These are phyloP conservation scores for Trimorus sp. DNA, from an alignment of 2,888 invertebrate species.

Conservation along the genomic window DNA sequence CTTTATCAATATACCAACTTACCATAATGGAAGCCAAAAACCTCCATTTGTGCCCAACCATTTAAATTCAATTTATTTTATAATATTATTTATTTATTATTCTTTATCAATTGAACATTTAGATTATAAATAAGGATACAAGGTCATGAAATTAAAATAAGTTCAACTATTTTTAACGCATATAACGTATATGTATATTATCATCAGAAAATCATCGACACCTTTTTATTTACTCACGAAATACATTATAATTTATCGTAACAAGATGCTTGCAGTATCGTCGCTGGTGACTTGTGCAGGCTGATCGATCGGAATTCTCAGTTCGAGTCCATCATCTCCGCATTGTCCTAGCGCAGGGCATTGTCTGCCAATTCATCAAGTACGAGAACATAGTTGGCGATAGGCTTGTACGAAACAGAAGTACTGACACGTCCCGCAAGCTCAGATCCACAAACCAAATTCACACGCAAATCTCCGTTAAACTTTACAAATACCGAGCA, in stretches of 20 bases:
- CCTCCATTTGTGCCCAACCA: no score
- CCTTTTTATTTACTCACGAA: constrained; percentile 45
- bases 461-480: constrained; percentile 16
- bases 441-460: constrained; percentile 12
- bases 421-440: constrained; percentile 9
- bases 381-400: constrained; percentile 22
- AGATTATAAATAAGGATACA: no score
- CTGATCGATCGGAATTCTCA: constrained; percentile 1
- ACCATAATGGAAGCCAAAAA: no score
- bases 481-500: constrained; percentile 35
- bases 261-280: constrained; percentile 37
- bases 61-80: no score
- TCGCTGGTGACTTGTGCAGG: constrained; percentile 17
- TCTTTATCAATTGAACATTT: no score
- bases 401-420: constrained; percentile 6
- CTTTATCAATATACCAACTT: no score
- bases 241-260: constrained; percentile 48
- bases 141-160: no score
- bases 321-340: no score
- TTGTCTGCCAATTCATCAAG: constrained; percentile 14
- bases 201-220: constrained; percentile 60
- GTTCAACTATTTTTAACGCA: constrained; percentile 53
- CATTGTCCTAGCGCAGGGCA: constrained; percentile 19
- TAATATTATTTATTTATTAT: no score
- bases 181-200: constrained; percentile 62